phyloP scores from a whole-genome alignment of 92 coral and sea anemone species.

The Zoanthus sociatus region DNA sequence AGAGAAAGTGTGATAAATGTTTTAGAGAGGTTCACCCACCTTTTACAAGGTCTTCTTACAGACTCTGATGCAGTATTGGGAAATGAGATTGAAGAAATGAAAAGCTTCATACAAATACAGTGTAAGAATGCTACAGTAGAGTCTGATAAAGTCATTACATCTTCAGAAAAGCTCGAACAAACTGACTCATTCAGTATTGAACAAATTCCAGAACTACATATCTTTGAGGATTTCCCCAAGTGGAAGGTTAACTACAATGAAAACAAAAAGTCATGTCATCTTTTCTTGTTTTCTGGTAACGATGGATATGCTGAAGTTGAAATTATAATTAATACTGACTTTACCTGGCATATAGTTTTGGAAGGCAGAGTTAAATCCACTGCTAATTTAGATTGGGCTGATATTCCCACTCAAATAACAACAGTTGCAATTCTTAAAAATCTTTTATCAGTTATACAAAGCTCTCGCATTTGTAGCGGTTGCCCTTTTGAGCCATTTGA shows the following conservation, averaged over 20 bases:
- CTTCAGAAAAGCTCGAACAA: constrained; percentile 8
- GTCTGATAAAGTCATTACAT: not conserved
- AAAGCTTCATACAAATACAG: constrained; percentile 19
- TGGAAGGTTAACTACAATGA: constrained; percentile 36
- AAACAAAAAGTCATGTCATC: constrained; percentile 40
- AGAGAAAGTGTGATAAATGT: constrained; percentile 32
- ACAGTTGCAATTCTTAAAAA: constrained; percentile 25
- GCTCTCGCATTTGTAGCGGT: constrained; percentile 35
- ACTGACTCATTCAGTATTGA: constrained; percentile 25
- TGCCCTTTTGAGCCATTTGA: constrained; percentile 40
- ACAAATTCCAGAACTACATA: constrained; percentile 24
- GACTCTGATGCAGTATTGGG: constrained; percentile 29
- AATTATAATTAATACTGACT: constrained; percentile 37
- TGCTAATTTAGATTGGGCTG: constrained; percentile 52
- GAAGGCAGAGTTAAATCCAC: constrained; percentile 40
- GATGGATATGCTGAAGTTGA: constrained; percentile 56
- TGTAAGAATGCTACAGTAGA: constrained; percentile 24
- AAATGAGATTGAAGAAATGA: constrained; percentile 41
- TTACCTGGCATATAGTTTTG: constrained; percentile 37
- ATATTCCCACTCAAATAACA: constrained; percentile 29
- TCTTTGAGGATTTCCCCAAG: constrained; percentile 25
- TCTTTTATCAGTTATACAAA: constrained; percentile 3
- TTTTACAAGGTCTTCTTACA: constrained; percentile 43
- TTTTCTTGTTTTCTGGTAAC: constrained; percentile 50
- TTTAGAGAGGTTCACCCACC: constrained; percentile 39